phyloP scores from a whole-genome alignment of 2,797 vertebrate genomes.

The Coreius guichenoti region DNA sequence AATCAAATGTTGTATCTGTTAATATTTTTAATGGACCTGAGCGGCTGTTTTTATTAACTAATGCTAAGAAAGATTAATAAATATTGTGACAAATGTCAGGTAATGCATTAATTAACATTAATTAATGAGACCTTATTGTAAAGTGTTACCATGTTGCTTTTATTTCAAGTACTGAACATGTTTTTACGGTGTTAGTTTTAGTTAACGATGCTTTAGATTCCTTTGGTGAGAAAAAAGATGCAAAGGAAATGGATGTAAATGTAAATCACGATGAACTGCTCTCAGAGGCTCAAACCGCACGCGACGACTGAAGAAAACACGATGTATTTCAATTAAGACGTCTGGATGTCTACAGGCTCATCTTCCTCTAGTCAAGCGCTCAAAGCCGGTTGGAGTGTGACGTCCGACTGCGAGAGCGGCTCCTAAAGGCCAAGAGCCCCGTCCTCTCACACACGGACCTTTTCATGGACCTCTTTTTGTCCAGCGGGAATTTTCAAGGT shows the following conservation, averaged over 20 bases:
- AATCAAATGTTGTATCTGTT: too few relatives aligned
- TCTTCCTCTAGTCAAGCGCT: slow-evolving; percentile 16
- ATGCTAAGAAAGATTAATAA: too few relatives aligned
- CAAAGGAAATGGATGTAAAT: not conserved
- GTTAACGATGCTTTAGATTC: too few relatives aligned
- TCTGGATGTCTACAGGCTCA: slow-evolving; percentile 36
- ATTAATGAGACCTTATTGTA: too few relatives aligned
- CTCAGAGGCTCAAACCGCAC: not conserved
- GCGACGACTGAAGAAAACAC: not conserved
- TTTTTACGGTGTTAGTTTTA: not conserved
- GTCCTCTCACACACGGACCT: slow-evolving; percentile 34
- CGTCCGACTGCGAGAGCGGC: slow-evolving; percentile 59
- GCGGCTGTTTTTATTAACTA: too few relatives aligned
- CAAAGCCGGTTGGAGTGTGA: slow-evolving; percentile 9
- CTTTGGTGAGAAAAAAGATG: not conserved
- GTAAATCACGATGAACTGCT: not conserved
- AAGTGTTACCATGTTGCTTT: too few relatives aligned
- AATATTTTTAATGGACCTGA: too few relatives aligned
- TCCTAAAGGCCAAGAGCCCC: slow-evolving; percentile 71
- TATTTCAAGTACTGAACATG: not conserved
- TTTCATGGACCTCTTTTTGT: slow-evolving; percentile 40
- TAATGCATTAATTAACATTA: too few relatives aligned
- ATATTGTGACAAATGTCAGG: too few relatives aligned
- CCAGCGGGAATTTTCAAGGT: slow-evolving; percentile 59
- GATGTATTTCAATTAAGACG: slow-evolving; percentile 28